Base-by-base conservation (phyloP, 2,888 invertebrate genomes). In the Coecobrya sp. region DNA sequence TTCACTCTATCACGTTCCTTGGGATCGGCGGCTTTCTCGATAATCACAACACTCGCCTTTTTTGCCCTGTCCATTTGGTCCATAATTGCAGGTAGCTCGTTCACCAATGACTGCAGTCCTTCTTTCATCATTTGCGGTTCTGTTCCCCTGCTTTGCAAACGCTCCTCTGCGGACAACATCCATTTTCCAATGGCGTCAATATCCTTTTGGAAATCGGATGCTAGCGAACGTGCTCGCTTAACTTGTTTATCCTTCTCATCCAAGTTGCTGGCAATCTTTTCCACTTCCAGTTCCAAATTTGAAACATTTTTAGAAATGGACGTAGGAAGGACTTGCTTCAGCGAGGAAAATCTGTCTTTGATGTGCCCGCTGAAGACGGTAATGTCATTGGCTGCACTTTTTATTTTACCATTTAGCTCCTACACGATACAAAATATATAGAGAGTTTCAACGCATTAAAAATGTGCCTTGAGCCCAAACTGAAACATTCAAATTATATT, bases 201-300 rank as follows among this genome's bases (percentile, higher is more conserved):
- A 95, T 98, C 98, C 36, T 96, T 96, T 76, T 97, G 96, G 96
- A 98, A 98, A 95, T 98, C 98, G 84, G 97, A 97, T 90, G 98
- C 97, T 91, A 98, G 97, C 19, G 98, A 98, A 95, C 97, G 97
- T 30, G 98, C 98, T 94, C 98, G 97, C 96, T 98, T 98, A 96
- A 98, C 97, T 96, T 98, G 98, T 95, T 98, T 97, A 95, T 97
- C 97, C 96, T 98, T 98, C 95, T 98, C 98, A 95, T 98, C 98
- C 98, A 98, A 98, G 82, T 97, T 97, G 95, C 97, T 97, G 86
- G 97, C 96, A 89, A 98, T 96, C 93, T 97, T 97, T 96, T 99
- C 98, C 81, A 97, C 97, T 88, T 98, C 96, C 94, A 98, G 96
- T 96, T 98, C 98, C 95, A 98, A 96, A 93, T 97, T 97, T 82